phyloP scores from a whole-genome alignment of 2,797 vertebrate genomes.

The Cyclopterus lumpus region DNA sequence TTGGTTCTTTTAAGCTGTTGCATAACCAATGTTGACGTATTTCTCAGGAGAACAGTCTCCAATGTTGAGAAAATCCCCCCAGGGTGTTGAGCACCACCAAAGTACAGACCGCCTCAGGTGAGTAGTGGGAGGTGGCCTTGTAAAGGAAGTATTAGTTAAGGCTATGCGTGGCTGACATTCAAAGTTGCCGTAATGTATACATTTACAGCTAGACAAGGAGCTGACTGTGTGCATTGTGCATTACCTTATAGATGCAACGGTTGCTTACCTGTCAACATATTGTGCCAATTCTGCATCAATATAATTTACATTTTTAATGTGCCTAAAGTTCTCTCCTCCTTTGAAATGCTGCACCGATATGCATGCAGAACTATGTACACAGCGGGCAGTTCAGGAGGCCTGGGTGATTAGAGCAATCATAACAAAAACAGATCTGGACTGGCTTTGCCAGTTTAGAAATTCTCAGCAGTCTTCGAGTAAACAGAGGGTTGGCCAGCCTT shows the following conservation, averaged over 20 bases:
- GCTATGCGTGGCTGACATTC: background rate
- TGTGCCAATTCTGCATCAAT: background rate
- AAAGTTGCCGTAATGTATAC: background rate
- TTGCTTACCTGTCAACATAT: constrained; percentile 10
- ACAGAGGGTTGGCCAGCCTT: constrained; percentile 7
- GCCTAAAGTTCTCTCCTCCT: background rate
- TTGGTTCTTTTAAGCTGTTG: too few relatives aligned
- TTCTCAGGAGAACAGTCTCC: background rate
- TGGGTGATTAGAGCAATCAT: constrained; percentile 18
- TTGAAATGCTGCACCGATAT: constrained; percentile 18
- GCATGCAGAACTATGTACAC: constrained; percentile 8
- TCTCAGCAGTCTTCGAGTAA: constrained; percentile 10
- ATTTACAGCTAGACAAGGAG: background rate
- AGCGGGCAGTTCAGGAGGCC: constrained; percentile 1
- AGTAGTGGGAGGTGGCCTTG: background rate
- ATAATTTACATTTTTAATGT: constrained; percentile 16
- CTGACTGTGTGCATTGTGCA: background rate
- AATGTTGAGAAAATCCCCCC: background rate
- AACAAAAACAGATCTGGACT: constrained; percentile 26
- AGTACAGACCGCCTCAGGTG: background rate
- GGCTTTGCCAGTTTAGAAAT: constrained; percentile 12
- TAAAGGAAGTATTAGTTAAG: background rate
- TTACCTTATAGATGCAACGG: background rate
- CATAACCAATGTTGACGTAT: too few relatives aligned
- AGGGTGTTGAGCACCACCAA: background rate